These are phyloP conservation scores for Lottia scabra DNA, from an alignment of 2,888 invertebrate species.

Conservation along the genomic window DNA sequence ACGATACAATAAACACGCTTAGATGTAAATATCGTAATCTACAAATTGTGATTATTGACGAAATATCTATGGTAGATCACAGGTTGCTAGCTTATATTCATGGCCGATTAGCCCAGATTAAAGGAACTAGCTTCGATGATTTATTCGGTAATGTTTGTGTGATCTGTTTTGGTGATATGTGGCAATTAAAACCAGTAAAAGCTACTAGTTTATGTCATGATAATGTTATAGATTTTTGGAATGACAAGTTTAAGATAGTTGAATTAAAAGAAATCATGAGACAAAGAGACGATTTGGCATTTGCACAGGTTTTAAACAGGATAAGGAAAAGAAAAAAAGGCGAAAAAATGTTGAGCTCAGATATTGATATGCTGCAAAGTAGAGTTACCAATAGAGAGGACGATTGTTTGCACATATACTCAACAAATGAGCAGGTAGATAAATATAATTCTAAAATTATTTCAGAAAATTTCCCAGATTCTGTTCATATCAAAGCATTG, in stretches of 20 bases:
- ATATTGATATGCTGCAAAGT: background rate
- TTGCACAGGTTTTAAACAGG: too few species aligned
- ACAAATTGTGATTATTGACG: constrained; percentile 19
- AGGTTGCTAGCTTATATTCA: constrained; percentile 13
- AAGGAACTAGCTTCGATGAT: too few species aligned
- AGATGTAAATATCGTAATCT: constrained; percentile 16
- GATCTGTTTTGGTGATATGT: too few species aligned
- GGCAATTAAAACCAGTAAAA: too few species aligned
- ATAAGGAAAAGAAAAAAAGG: background rate
- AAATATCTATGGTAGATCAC: constrained; percentile 18
- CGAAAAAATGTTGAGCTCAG: background rate
- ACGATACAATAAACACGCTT: constrained; percentile 8
- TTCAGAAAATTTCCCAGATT: background rate
- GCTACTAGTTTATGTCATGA: too few species aligned
- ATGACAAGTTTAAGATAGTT: too few species aligned
- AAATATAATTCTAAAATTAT: constrained; percentile 1
- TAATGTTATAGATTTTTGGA: too few species aligned
- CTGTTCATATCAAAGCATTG: background rate
- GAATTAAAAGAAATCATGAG: too few species aligned
- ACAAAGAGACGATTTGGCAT: background rate
- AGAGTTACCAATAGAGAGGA: background rate
- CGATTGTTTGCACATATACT: constrained; percentile 6
- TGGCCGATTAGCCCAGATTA: too few species aligned
- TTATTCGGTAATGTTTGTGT: too few species aligned
- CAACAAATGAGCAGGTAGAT: constrained; percentile 11